Base-by-base conservation (phyloP, 1,140 invertebrate species). In the Luehdorfia chinensis region DNA sequence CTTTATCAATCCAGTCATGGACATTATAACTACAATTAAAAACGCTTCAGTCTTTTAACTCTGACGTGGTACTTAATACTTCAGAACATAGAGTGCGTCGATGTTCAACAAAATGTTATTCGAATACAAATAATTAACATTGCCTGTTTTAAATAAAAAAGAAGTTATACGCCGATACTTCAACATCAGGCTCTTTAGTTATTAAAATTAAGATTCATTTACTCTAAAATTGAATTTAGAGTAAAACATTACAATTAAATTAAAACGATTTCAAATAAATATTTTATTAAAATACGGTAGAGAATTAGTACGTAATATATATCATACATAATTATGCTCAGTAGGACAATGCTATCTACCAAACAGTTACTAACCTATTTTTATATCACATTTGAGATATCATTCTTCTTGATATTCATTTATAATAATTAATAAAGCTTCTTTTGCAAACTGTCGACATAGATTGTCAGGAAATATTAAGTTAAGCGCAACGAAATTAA, bases 371-470 rank as follows among this genome's bases (percentile, higher is more conserved):
- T 68, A 67, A 52, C 54, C 60, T 74, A 76, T 51, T 14, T 66
- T 74, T 83, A 83, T 85, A 85, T 85, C 81, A 85, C 81, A 85
- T 70, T 73, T 75, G 67, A 80, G 73, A 65, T 77, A 83, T 77
- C 72, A 80, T 79, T 76, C 62, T 74, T 53, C 57, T 69, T 72
- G 63, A 79, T 75, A 75, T 66, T 70, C 47, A 59, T 67, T 57
- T 52, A 55, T 55, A 50, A 66, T 52, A 25, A 60, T 73, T 61
- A 72, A 70, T 74, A 77, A 76, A 71, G 66, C 67, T 78, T 67
- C 37, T 50, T 50, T 55, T 53, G 67, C 66, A 83, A 76, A 72
- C 78, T 75, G 63, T 74, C 55, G 59, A 66, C 55, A 64, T 58
- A 50, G 61, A 55, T 55, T 62, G 70, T 71, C 65, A 65, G 37